phyloP scores from a whole-genome alignment of 1,140 invertebrate species.

The Magallana ariakensis region DNA sequence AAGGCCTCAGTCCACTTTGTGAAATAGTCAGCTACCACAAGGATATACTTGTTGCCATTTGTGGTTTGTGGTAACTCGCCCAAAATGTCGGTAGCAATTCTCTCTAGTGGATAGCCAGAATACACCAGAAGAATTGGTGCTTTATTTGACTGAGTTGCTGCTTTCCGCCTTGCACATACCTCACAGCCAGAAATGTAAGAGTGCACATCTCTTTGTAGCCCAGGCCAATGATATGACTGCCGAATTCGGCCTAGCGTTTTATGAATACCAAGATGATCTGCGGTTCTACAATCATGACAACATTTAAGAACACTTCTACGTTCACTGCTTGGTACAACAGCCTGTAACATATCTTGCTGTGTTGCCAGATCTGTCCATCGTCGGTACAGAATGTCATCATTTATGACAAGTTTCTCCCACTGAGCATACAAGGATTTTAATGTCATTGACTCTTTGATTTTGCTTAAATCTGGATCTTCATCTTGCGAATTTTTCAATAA shows the following conservation, averaged over 20 bases:
- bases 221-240: no score
- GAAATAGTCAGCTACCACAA: no score
- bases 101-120: neutral
- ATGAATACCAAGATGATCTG: neutral
- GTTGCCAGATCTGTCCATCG: neutral
- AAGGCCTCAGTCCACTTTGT: no score
- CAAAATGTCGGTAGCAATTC: neutral
- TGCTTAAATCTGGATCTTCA: neutral
- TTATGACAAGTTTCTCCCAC: neutral
- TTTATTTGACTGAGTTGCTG: no score
- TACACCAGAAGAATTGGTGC: neutral
- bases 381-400: neutral
- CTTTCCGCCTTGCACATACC: no score
- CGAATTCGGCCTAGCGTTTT: neutral
- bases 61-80: neutral
- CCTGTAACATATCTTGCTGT: neutral
- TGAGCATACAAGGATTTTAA: constrained; percentile 10
- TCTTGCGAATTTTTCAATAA: neutral
- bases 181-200: no score
- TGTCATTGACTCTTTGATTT: neutral
- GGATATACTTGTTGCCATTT: no score
- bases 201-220: no score
- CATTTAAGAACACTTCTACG: neutral
- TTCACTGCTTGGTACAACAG: neutral
- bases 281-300: neutral